Percentiles rank a stretch among this genome's conserved stretches.
These are phyloP conservation scores for Alsophila aescularia DNA, from an alignment of 2,888 invertebrate species.

Conservation along the genomic window DNA sequence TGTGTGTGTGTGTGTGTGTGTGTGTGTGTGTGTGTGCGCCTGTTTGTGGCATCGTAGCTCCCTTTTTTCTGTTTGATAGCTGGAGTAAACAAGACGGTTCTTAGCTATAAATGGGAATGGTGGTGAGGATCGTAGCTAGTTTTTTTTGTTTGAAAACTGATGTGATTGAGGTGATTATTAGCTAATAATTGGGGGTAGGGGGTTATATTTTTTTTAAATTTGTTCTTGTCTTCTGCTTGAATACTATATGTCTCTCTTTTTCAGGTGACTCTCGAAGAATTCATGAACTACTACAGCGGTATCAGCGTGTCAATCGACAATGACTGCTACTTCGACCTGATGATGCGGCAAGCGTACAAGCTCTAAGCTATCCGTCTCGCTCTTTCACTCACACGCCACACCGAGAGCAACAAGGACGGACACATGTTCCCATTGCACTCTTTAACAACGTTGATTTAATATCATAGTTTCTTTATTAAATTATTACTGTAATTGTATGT, in stretches of 20 bases:
- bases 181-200: too few species aligned
- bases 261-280: conserved; percentile 96
- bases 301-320: conserved; percentile 97
- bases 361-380: conserved; percentile 80
- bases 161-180: too few species aligned
- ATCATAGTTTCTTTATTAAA: conserved; percentile 25
- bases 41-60: too few species aligned
- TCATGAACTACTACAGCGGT: conserved; percentile 96
- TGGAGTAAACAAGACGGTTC: too few species aligned
- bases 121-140: too few species aligned
- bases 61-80: too few species aligned
- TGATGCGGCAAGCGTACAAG: conserved; percentile 97
- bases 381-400: conserved; percentile 31
- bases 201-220: too few species aligned
- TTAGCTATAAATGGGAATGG: too few species aligned
- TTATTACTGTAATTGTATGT: conserved; percentile 31
- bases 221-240: too few species aligned
- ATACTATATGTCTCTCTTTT: conserved; percentile 43
- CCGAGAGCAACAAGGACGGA: conserved; percentile 30
- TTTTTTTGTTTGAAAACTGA: too few species aligned
- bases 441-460: conserved; percentile 35
- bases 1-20: too few species aligned
- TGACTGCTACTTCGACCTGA: conserved; percentile 96
- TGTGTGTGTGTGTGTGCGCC: too few species aligned
- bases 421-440: conserved; percentile 16